Evolutionary conservation across 53 echinoderm and acorn worm species (phyloP), one percentile per base, ranked within the genome.

Genomic region (Holothuria scabra): DNA sequence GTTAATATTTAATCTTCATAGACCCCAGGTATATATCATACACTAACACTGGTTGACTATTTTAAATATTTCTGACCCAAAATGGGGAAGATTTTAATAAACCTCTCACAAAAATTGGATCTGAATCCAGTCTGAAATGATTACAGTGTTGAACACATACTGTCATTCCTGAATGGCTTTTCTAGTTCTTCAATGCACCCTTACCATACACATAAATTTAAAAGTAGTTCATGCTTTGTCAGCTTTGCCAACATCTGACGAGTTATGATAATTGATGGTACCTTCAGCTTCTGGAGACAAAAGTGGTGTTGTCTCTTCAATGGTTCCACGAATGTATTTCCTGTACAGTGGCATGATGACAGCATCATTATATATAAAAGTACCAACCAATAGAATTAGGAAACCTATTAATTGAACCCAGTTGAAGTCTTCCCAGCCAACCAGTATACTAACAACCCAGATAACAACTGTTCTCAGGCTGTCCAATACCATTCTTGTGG

Each of bases 401-500:
- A 93, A 93, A 19, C 94, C 94, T 0, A 88, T 30, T 3, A 93
- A 41, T 34, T 91, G 84, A 26, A 71, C 44, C 55, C 74, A 60
- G 22, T 87, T 69, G 30, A 93, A 93, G 5, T 12, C 71, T 65
- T 93, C 94, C 94, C 94, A 93, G 5, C 81, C 61, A n/a, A 85
- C 86, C 26, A 76, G 7, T 8, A 91, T 76, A 59, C 88, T 87
- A 4, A 93, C 86, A 28, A 64, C 86, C 94, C 94, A 93, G 57
- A 93, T 89, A 22, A 91, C 86, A 30, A 93, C 67, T 6, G 94
- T 93, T 28, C 94, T 88, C 2, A 93, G 72, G 61, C 94, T 93
- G 76, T 93, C 94, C 35, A 93, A 63, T n/a, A 93, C 91, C 94
- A 93, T 93, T 48, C 94, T 69, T 5, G 94, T 93, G 81, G 94